Base-by-base conservation (phyloP, 2,797 vertebrate genomes). In the Lophotriccus pileatus region DNA sequence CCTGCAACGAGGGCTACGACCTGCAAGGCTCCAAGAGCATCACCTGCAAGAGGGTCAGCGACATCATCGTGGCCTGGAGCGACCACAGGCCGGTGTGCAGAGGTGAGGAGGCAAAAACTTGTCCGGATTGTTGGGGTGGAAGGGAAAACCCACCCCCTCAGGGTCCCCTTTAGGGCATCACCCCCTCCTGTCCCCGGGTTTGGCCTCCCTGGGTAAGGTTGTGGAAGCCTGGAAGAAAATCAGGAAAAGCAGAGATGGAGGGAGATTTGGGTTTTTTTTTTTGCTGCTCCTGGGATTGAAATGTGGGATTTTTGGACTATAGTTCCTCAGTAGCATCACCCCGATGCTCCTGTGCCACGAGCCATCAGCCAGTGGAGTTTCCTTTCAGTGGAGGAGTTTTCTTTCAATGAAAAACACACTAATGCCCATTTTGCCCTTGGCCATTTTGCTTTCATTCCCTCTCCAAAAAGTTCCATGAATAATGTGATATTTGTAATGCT, bases 1-100 rank as follows among this genome's bases (percentile, higher is more conserved):
- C 99, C 97, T 99, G 99, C 81, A 99, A 99, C 3, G 99, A 99
- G 95, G 99, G 99, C 94, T 99, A 99, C 28, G 99, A 99, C 94
- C 98, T 99, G 76, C 99, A 99, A 96, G 99, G 99, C 63, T 99
- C 99, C 85, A 99, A 99, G 96, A 99, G 99, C 98, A 99, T 99
- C 98, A 99, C 98, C 97, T 99, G 99, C 81, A 98, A 99, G 97
- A 97, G 98, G 87, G 99, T 99, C 96, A 99, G 99, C 5, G 99
- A 99, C 98, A 98, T 99, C 96, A 99, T 99, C 32, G 99, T 99
- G 3, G 99, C 99, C 30, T 99, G 99, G 99, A 99, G 99, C 41
- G 99, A 99, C 95, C 99, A 99, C 93, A 98, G 99, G 80, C 99
- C 99, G 0, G 98, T 99, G 93, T 99, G 99, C 98, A 98, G 99